Evolutionary conservation across 2,113 vertebrate species (phyloP).

Genomic region (Delphinus delphis): DNA sequence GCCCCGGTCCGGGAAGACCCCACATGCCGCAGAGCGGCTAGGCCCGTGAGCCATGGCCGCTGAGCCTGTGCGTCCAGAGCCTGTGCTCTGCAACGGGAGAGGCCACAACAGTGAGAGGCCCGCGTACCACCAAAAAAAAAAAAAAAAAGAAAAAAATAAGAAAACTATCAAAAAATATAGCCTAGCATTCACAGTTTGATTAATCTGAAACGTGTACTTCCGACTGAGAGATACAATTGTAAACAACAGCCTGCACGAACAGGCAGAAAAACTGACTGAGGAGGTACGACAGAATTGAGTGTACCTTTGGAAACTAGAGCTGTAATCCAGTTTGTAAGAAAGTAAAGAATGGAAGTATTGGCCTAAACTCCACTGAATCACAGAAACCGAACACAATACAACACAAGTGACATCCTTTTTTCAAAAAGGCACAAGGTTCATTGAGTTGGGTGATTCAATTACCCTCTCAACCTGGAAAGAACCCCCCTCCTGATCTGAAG

Average conservation of each 20-base stretch:
- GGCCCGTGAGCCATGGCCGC: no score
- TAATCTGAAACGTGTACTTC: slow-evolving; percentile 65
- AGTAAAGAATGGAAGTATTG: slow-evolving; percentile 77
- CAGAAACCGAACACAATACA: slow-evolving; percentile 74
- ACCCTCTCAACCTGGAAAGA: slow-evolving; percentile 80
- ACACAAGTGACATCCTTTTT: slow-evolving; percentile 74
- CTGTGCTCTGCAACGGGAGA: no score
- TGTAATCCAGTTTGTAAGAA: slow-evolving; percentile 81
- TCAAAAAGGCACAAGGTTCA: slow-evolving; percentile 78
- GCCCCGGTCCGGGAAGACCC: no score
- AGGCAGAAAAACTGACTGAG: slow-evolving; percentile 59
- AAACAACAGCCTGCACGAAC: slow-evolving; percentile 41
- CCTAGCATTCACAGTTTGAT: slow-evolving; percentile 46
- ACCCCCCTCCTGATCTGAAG: slow-evolving; percentile 60
- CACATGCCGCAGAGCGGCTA: no score
- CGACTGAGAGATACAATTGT: slow-evolving; percentile 61
- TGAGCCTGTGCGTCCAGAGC: no score
- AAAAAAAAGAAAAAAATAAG: not conserved
- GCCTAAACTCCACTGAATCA: slow-evolving; percentile 74
- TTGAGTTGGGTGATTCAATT: slow-evolving; percentile 83
- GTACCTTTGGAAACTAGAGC: slow-evolving; percentile 74
- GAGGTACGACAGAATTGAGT: slow-evolving; percentile 72
- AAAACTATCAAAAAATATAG: slow-evolving; percentile 56
- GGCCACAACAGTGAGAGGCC: no score
- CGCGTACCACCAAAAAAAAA: no score